phyloP scores from a whole-genome alignment of 2,888 invertebrate genomes.

The Kuschelorhynchus macadamiae region DNA sequence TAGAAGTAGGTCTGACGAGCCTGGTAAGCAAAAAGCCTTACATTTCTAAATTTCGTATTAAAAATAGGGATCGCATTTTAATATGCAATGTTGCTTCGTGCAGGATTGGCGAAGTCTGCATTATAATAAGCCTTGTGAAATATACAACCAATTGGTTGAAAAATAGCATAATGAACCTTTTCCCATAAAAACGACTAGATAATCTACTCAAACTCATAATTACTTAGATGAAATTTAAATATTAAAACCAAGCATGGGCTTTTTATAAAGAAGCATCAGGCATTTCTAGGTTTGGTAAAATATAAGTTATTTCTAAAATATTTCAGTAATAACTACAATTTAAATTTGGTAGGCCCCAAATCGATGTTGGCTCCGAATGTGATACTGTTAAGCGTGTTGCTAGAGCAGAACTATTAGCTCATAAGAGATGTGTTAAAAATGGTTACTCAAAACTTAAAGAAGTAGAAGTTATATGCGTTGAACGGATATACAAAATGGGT shows the following conservation, averaged over 20 bases:
- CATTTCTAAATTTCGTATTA: slow-evolving; percentile 45
- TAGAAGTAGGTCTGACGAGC: slow-evolving; percentile 23
- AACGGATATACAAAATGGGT: background rate
- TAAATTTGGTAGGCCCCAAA: slow-evolving; percentile 17
- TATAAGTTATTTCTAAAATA: slow-evolving; percentile 50
- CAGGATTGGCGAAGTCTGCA: slow-evolving; percentile 40
- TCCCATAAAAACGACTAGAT: slow-evolving; percentile 50
- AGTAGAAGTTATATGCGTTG: background rate
- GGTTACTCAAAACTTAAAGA: background rate
- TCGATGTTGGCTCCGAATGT: slow-evolving; percentile 14
- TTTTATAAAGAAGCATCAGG: slow-evolving; percentile 51
- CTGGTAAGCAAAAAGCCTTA: slow-evolving; percentile 30
- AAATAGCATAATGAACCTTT: slow-evolving; percentile 46
- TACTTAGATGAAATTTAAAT: slow-evolving; percentile 55
- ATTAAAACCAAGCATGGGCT: slow-evolving; percentile 55
- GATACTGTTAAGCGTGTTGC: background rate
- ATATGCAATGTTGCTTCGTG: slow-evolving; percentile 43
- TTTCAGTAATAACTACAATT: slow-evolving; percentile 53
- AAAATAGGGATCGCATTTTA: slow-evolving; percentile 48
- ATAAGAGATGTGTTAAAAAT: slow-evolving; percentile 7
- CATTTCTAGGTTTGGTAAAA: slow-evolving; percentile 50
- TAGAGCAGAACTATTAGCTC: background rate
- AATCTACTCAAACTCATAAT: slow-evolving; percentile 48
- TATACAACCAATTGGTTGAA: slow-evolving; percentile 39
- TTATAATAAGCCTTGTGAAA: slow-evolving; percentile 45